Conservation (phyloP, 1,140 invertebrate genomes). For the Pemphigus obesinymphae region DNA sequence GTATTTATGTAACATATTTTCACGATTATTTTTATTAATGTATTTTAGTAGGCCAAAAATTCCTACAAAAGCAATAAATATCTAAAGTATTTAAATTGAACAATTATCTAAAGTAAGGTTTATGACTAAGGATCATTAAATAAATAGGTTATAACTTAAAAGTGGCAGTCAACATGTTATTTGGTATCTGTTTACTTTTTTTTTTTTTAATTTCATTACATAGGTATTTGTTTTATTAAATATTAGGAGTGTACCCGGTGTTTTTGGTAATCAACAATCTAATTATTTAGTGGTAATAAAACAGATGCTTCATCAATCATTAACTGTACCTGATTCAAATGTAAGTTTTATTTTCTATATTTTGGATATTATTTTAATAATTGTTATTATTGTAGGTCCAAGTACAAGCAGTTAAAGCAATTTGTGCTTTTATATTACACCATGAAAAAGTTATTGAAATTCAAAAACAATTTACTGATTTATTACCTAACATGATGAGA, state of each 20-base stretch:
- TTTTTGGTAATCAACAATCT: slow-evolving; percentile 92
- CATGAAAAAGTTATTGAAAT: slow-evolving; percentile 86
- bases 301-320: slow-evolving; percentile 78
- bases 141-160: too few species aligned
- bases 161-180: too few species aligned
- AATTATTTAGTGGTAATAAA: slow-evolving; percentile 91
- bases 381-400: slow-evolving; percentile 54
- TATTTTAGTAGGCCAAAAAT: too few species aligned
- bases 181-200: too few species aligned
- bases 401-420: slow-evolving; percentile 76
- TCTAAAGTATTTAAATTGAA: neutral
- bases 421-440: slow-evolving; percentile 82
- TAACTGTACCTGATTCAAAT: slow-evolving; percentile 62
- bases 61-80: too few species aligned
- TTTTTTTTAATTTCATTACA: neutral
- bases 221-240: slow-evolving; percentile 44
- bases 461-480: slow-evolving; percentile 79
- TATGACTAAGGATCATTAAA: too few species aligned
- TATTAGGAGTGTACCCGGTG: slow-evolving; percentile 80
- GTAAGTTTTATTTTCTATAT: slow-evolving; percentile 49
- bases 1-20: too few species aligned
- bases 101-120: too few species aligned
- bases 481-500: slow-evolving; percentile 72
- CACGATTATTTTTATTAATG: too few species aligned
- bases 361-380: neutral